phyloP scores from a whole-genome alignment of 2,113 vertebrate genomes.

The Cygnus buccinator region DNA sequence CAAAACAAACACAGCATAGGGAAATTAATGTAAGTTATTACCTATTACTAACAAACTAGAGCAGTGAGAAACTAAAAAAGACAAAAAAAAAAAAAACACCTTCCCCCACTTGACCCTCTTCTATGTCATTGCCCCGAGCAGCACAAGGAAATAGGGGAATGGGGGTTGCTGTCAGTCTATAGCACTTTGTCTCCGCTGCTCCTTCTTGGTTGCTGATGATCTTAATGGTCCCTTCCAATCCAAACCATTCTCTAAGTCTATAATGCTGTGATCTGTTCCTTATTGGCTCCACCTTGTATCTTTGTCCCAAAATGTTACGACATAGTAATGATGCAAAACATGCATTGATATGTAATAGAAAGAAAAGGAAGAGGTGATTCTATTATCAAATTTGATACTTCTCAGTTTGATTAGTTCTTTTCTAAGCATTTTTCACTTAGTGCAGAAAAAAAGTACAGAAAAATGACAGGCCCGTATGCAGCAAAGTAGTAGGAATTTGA shows the following conservation, averaged over 20 bases:
- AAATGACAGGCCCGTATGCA: neutral
- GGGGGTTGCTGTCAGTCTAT: no score
- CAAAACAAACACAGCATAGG: no score
- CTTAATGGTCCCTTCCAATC: neutral
- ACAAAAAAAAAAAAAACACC: no score
- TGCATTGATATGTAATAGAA: neutral
- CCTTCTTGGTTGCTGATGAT: no score
- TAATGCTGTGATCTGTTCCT: neutral
- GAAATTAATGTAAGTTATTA: no score
- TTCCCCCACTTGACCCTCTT: no score
- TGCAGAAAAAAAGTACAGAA: neutral
- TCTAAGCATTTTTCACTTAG: neutral
- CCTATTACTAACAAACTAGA: no score
- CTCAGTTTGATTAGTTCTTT: neutral
- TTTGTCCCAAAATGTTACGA: neutral
- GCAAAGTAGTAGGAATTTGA: neutral
- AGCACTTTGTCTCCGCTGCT: no score
- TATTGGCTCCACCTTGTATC: neutral
- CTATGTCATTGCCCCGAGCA: no score
- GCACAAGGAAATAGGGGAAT: no score
- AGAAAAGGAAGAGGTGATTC: neutral
- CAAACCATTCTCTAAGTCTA: no score
- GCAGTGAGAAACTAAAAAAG: no score
- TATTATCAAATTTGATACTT: neutral
- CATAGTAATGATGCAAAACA: accelerated